phyloP scores from a whole-genome alignment of 2,888 invertebrate genomes.

The Slavum lentiscoides region DNA sequence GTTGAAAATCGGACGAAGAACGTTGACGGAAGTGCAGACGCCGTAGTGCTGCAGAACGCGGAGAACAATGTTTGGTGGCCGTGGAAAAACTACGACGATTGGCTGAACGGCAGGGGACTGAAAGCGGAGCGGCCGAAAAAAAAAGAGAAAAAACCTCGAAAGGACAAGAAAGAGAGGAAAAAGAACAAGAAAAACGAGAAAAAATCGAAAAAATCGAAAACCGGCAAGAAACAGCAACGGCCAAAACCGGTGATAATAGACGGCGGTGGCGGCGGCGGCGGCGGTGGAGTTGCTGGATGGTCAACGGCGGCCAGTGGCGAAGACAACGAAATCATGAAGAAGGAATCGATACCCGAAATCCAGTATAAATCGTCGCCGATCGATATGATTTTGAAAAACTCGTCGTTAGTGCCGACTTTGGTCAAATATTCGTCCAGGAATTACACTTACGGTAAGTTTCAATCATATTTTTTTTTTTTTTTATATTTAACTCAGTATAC shows the following conservation, averaged over 20 bases:
- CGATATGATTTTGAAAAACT: slow-evolving; percentile 41
- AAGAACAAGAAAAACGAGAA: slow-evolving; percentile 39
- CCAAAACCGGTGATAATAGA: neutral
- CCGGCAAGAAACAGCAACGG: slow-evolving; percentile 15
- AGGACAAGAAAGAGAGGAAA: slow-evolving; percentile 12
- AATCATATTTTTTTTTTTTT: neutral
- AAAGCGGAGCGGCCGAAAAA: slow-evolving; percentile 17
- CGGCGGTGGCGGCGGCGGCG: neutral
- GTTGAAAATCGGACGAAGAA: neutral
- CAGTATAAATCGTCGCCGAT: slow-evolving; percentile 19
- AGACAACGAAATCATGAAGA: slow-evolving; percentile 41
- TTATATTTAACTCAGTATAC: neutral
- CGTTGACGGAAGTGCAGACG: neutral
- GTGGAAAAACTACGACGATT: slow-evolving; percentile 55
- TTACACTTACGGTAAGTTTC: slow-evolving; percentile 51
- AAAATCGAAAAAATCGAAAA: slow-evolving; percentile 44
- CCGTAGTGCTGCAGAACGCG: neutral
- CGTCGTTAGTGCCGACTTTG: slow-evolving; percentile 32
- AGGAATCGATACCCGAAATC: slow-evolving; percentile 41
- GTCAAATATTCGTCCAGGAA: slow-evolving; percentile 49
- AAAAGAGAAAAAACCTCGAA: slow-evolving; percentile 5
- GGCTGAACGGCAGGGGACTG: slow-evolving; percentile 49
- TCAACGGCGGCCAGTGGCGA: neutral
- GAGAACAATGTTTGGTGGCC: slow-evolving; percentile 56
- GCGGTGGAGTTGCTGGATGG: neutral